phyloP scores from a whole-genome alignment of 2,113 vertebrate species.

The Castor canadensis region DNA sequence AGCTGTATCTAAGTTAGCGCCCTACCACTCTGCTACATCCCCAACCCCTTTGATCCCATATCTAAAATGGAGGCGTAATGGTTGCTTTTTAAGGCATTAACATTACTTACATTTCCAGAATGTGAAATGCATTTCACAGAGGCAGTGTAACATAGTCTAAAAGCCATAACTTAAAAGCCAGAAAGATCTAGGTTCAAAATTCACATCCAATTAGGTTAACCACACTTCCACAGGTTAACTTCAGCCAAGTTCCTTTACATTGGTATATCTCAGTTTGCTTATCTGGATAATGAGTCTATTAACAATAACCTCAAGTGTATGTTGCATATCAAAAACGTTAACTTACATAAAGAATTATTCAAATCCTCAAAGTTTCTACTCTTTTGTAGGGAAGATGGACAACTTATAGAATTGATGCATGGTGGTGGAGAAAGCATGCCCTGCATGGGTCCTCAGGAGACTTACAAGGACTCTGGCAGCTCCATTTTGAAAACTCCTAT shows the following conservation, averaged over 20 bases:
- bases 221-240: not conserved
- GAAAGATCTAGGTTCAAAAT: not conserved
- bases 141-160: not conserved
- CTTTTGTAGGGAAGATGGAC: not conserved
- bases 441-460: not conserved
- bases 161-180: not conserved
- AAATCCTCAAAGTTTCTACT: not conserved
- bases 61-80: not conserved
- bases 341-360: not conserved
- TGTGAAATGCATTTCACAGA: not conserved
- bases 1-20: not conserved
- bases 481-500: not conserved
- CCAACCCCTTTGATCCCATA: not conserved
- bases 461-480: fast-evolving
- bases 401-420: not conserved
- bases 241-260: not conserved
- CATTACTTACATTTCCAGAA: not conserved
- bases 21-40: not conserved
- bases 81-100: not conserved
- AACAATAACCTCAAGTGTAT: not conserved
- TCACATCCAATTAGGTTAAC: not conserved
- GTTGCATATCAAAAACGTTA: not conserved
- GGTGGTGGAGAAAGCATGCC: not conserved
- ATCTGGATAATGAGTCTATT: not conserved
- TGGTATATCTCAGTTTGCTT: not conserved